Base-by-base conservation (phyloP, 2,113 vertebrate species). In the Pluvialis apricaria region DNA sequence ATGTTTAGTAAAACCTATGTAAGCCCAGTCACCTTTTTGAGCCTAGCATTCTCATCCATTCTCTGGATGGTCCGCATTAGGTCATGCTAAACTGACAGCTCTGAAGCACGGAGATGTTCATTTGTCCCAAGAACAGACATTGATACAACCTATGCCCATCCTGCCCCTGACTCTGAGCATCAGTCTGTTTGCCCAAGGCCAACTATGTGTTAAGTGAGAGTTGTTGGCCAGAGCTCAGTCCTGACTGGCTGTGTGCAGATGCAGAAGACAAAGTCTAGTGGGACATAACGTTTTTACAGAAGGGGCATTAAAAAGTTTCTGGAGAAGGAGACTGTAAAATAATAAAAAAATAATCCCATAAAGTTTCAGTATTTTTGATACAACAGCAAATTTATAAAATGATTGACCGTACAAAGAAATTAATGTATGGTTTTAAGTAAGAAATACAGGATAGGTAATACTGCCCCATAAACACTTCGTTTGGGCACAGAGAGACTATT, bases 401-500 rank as follows among this genome's bases (percentile, higher is more conserved):
- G 6, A 96, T 77, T 79, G 78, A 82, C 38, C 13, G 73, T 84
- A 58, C 82, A 16, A 68, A 45, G 45, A 69, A 97, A 97, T 96
- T 87, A 98, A 97, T 93, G 90, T 94, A 96, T 96, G 82, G 91
- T 84, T 98, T 97, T 91, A 88, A 97, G 92, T 86, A 95, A 97
- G 97, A 97, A 98, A 97, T 96, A 97, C 84, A 96, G 80, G 95
- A 45, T 81, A 96, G 91, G 93, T 93, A 96, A 91, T 87, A 51
- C 87, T 95, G 91, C 6, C 83, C 95, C 96, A 96, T 98, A 98
- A 98, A 98, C 93, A 92, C 89, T 93, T 97, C 26, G 0, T 79
- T 34, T 82, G 93, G 92, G 91, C 95, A 94, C 90, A 78, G 85
- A 91, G 73, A 97, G 94, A 80, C 60, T 86, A 97, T 98, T 97